Conservation (phyloP, 2,797 vertebrate species). For the Phrynocephalus vlangalii region DNA sequence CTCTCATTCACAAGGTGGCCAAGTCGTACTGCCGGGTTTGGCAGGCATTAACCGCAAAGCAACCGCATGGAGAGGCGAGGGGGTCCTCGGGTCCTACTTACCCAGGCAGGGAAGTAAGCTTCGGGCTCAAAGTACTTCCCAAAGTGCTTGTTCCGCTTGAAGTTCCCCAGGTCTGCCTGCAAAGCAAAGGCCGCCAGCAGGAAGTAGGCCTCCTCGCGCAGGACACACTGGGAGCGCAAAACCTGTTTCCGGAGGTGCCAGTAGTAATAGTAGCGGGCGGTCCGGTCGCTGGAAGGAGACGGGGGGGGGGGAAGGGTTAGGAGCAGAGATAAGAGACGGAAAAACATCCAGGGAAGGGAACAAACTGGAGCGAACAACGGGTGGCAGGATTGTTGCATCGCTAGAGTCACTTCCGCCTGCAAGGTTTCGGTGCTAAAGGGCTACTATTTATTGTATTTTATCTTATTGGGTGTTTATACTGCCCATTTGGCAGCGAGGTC, state of each 20-base stretch:
- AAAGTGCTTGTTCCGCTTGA: constrained; percentile 96
- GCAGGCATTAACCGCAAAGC: background rate
- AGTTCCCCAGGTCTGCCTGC: constrained; percentile 96
- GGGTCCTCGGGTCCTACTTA: constrained; percentile 73
- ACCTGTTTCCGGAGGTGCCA: constrained; percentile 98
- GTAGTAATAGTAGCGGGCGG: constrained; percentile 95
- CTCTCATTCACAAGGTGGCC: too few species aligned
- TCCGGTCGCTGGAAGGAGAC: constrained; percentile 84
- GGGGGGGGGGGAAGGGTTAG: background rate
- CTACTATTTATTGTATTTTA: too few species aligned
- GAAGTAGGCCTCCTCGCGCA: constrained; percentile 96
- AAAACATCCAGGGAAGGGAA: background rate
- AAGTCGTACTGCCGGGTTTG: background rate
- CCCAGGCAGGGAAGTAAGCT: constrained; percentile 96
- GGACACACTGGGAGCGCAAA: constrained; percentile 92
- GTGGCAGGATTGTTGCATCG: rapidly evolving
- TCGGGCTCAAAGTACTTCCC: constrained; percentile 98
- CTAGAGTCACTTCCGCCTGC: background rate
- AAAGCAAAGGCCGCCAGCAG: constrained; percentile 96
- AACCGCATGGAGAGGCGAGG: background rate
- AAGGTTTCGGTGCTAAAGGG: background rate
- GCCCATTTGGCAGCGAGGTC: too few species aligned
- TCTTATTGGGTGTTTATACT: too few species aligned
- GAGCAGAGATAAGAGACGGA: background rate
- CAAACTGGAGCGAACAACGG: too few species aligned